A percentile compares a stretch with the other conserved stretches of the same genome.
These are phyloP conservation scores for Sebastiscus albofasciatus DNA, from an alignment of 2,797 vertebrate species.

Conservation along the genomic window DNA sequence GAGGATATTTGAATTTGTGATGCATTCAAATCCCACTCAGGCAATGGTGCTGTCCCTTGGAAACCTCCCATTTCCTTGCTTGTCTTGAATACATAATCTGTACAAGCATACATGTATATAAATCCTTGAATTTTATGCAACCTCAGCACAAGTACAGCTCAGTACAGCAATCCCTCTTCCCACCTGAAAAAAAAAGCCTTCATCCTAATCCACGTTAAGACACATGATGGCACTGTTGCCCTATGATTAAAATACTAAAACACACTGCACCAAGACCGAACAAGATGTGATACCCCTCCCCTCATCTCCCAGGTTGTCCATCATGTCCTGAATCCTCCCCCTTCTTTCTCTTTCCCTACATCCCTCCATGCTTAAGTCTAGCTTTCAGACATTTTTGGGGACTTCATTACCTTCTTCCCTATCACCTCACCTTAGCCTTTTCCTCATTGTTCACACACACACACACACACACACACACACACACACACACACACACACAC, in stretches of 20 bases:
- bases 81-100: neutral
- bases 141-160: neutral
- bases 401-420: neutral
- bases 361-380: neutral
- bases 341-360: neutral
- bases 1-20: neutral
- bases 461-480: neutral
- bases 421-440: neutral
- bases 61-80: neutral
- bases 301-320: conserved; percentile 37
- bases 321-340: conserved; percentile 29
- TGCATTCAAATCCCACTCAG: neutral
- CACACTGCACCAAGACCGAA: conserved; percentile 42
- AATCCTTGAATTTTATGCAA: neutral
- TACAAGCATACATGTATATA: neutral
- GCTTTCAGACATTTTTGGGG: neutral
- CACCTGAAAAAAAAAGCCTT: too few relatives aligned
- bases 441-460: neutral
- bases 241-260: neutral
- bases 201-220: neutral
- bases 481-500: neutral
- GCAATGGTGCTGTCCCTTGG: neutral
- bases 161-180: neutral
- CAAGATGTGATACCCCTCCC: conserved; percentile 29
- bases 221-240: conserved; percentile 66